Evolutionary conservation across 2,888 invertebrate species (phyloP).

Genomic region (Branchipolynoe longqiensis): DNA sequence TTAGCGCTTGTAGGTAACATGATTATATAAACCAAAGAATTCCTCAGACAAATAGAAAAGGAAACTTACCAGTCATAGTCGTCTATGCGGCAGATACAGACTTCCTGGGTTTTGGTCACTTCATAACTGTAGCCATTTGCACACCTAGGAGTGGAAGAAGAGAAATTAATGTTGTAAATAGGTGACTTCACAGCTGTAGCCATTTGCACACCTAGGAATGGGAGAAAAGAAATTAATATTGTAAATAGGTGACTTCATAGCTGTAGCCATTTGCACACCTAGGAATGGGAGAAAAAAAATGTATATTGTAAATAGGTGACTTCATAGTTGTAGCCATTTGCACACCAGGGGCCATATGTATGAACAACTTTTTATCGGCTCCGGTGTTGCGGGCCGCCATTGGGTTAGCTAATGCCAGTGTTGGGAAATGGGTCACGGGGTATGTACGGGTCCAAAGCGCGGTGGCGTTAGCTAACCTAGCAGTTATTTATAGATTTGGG

Average conservation of each 20-base stretch:
- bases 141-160: conserved; percentile 73
- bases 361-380: too few species aligned
- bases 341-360: too few species aligned
- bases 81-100: conserved; percentile 77
- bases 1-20: too few species aligned
- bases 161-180: neutral
- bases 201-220: too few species aligned
- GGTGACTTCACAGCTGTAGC: conserved; percentile 69
- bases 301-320: conserved; percentile 29
- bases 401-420: too few species aligned
- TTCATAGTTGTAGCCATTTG: conserved; percentile 72
- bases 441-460: too few species aligned
- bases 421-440: too few species aligned
- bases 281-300: conserved; percentile 8
- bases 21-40: too few species aligned
- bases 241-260: conserved; percentile 63
- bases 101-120: conserved; percentile 60
- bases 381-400: too few species aligned
- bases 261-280: conserved; percentile 80
- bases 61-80: conserved; percentile 80
- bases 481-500: too few species aligned
- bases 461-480: too few species aligned
- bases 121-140: conserved; percentile 74
- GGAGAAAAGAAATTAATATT: neutral
- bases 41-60: too few species aligned